Evolutionary conservation across 2,113 vertebrate genomes (phyloP).

Genomic region (Archocentrus centrarchus): DNA sequence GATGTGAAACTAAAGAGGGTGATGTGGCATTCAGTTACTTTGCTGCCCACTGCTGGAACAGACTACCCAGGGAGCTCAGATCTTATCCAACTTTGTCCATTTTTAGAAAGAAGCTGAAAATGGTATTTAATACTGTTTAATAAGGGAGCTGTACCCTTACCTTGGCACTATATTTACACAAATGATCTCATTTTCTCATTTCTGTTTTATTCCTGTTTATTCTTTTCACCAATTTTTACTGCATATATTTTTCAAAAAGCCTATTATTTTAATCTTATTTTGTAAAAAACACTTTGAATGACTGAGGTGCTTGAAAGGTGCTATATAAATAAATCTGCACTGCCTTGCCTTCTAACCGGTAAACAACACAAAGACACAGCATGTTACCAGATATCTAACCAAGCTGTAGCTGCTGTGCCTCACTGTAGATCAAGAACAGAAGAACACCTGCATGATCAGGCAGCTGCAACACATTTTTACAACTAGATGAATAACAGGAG

Average conservation of each 20-base stretch:
- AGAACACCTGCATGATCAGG: background rate
- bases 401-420: background rate
- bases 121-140: background rate
- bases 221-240: too few relatives aligned
- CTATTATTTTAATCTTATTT: background rate
- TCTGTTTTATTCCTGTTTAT: too few relatives aligned
- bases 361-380: background rate
- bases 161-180: too few relatives aligned
- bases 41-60: background rate
- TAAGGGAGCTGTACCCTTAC: too few relatives aligned
- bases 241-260: too few relatives aligned
- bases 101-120: accelerated
- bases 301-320: background rate
- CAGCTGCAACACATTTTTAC: background rate
- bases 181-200: too few relatives aligned
- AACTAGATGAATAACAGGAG: background rate
- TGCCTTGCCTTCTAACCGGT: background rate
- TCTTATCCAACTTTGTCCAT: accelerated
- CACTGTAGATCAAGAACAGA: background rate
- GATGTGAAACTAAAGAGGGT: background rate
- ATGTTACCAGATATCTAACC: background rate
- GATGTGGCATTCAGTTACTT: background rate
- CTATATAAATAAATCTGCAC: accelerated
- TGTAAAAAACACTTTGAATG: background rate
- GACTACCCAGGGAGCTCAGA: accelerated